A percentile compares a stretch with the other conserved stretches of the same genome.
These are phyloP conservation scores for Hemiprocne comata DNA, from an alignment of 2,113 vertebrate genomes.

Conservation along the genomic window DNA sequence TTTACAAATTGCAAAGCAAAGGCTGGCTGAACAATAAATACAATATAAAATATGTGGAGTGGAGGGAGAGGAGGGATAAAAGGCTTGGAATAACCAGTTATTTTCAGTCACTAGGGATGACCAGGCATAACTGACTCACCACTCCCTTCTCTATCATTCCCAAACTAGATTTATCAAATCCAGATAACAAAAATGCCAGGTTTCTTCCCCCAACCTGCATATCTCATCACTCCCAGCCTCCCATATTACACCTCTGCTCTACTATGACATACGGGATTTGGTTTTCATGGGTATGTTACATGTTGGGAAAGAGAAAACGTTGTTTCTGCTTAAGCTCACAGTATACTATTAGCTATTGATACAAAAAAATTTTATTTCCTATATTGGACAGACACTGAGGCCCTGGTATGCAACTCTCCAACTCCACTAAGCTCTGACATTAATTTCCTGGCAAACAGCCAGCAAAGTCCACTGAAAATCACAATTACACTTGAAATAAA, in stretches of 20 bases:
- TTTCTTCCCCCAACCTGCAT: not conserved
- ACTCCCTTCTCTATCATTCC: constrained; percentile 26
- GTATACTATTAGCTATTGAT: not conserved
- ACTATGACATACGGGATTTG: not conserved
- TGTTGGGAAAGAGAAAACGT: not conserved
- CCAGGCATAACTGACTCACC: constrained; percentile 55
- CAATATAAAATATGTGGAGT: constrained; percentile 32
- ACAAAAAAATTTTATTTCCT: not conserved
- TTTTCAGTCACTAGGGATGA: constrained; percentile 54
- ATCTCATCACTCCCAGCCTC: not conserved
- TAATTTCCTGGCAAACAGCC: not conserved
- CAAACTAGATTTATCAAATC: constrained; percentile 33
- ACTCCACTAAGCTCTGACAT: not conserved
- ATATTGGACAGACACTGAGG: not conserved
- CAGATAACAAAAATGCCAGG: not conserved
- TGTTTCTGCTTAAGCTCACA: not conserved
- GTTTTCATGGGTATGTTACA: not conserved
- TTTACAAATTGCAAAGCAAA: constrained; percentile 20
- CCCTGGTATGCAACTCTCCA: not conserved
- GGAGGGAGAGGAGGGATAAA: constrained; percentile 29
- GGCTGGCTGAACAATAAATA: constrained; percentile 30
- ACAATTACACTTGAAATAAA: not conserved
- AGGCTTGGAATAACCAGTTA: constrained; percentile 63
- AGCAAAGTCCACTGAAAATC: not conserved
- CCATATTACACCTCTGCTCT: not conserved